Percentiles rank a stretch among this genome's conserved stretches.
Evolutionary conservation across 2,888 invertebrate species (phyloP).

Genomic region (Nasonia oneida): DNA sequence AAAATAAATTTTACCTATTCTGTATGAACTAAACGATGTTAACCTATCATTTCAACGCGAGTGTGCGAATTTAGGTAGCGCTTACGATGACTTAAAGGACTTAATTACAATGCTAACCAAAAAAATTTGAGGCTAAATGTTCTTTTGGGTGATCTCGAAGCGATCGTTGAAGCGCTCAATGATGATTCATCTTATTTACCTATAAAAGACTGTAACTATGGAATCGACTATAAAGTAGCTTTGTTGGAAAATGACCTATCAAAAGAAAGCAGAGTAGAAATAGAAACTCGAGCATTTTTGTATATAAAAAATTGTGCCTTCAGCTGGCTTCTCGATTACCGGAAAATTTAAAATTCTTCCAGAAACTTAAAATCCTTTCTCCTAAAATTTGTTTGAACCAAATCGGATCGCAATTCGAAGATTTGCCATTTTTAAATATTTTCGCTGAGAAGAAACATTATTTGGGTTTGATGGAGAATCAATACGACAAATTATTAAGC

Average conservation of each 20-base stretch:
- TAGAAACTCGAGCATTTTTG: conserved; percentile 17
- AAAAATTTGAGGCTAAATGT: too few species aligned
- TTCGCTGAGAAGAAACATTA: conserved; percentile 13
- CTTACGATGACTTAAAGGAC: too few species aligned
- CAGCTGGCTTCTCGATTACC: neutral
- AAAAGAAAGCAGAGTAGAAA: neutral
- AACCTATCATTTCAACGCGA: too few species aligned
- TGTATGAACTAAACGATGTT: too few species aligned
- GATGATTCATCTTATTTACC: neutral
- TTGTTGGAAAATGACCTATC: neutral
- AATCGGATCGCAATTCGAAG: conserved; percentile 14
- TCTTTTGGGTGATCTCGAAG: neutral
- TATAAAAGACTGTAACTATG: neutral
- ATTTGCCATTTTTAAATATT: conserved; percentile 41
- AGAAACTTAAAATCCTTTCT: conserved; percentile 45
- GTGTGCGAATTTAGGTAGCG: too few species aligned
- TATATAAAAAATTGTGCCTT: conserved; percentile 7
- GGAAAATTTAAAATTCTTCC: conserved; percentile 45
- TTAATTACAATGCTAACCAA: too few species aligned
- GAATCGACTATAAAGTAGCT: neutral
- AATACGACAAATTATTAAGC: conserved; percentile 29
- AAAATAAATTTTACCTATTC: too few species aligned
- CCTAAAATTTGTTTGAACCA: conserved; percentile 31
- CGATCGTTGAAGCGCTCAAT: neutral
- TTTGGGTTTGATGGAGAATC: conserved; percentile 26